Evolutionary conservation across 2,888 invertebrate species (phyloP).

Genomic region (Eumacrocentrus americanus): DNA sequence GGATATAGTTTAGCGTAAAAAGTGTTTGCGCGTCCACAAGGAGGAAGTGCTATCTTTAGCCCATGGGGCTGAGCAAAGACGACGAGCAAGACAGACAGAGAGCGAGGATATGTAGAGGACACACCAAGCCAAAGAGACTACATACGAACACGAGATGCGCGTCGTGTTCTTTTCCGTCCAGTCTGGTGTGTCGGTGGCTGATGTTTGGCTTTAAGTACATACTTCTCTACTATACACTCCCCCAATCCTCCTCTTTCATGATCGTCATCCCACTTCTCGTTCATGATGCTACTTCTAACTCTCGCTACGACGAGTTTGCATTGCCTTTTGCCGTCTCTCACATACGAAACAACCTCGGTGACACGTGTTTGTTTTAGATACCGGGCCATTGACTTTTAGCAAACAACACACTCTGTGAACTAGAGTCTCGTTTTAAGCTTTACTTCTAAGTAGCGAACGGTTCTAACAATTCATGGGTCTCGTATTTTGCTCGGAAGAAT

Average conservation of each 20-base stretch:
- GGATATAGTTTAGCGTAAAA: slow-evolving; percentile 47
- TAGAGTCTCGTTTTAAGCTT: background rate
- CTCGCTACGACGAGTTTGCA: background rate
- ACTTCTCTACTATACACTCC: background rate
- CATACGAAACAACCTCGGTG: slow-evolving; percentile 37
- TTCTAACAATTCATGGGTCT: too few species aligned
- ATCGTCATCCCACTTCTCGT: background rate
- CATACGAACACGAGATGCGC: background rate
- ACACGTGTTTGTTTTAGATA: slow-evolving; percentile 59
- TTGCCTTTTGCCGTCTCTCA: background rate
- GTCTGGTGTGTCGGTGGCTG: slow-evolving; percentile 22
- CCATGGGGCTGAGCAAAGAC: slow-evolving; percentile 32
- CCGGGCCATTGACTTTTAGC: slow-evolving; percentile 56
- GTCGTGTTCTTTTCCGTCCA: slow-evolving; percentile 41
- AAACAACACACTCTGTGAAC: slow-evolving; percentile 41
- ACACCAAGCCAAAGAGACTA: background rate
- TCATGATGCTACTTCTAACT: background rate
- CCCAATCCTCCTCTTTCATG: background rate
- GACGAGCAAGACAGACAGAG: slow-evolving; percentile 29
- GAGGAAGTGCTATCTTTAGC: slow-evolving; percentile 58
- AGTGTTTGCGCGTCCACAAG: slow-evolving; percentile 42
- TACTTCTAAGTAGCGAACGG: too few species aligned
- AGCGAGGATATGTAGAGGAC: slow-evolving; percentile 17
- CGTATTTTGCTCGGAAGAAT: too few species aligned
- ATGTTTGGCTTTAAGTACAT: slow-evolving; percentile 13